A percentile compares a stretch with the other conserved stretches of the same genome.
Conservation (phyloP, 1,140 invertebrate species). For the Drosophila ambigua region DNA sequence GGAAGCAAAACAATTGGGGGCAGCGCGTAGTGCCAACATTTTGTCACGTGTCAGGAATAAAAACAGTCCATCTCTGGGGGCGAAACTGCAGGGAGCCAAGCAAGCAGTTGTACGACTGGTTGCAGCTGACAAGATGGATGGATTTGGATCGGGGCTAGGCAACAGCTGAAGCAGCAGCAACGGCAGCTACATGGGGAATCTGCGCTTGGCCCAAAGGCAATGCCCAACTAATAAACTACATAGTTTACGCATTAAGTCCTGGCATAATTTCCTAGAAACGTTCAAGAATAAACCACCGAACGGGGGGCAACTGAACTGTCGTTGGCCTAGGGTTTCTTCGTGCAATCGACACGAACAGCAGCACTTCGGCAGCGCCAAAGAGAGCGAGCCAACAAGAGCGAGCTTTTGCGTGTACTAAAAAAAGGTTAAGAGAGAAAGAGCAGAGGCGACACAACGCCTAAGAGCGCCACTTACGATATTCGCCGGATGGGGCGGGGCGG, state of each 20-base stretch:
- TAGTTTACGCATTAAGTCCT: slow-evolving; percentile 66
- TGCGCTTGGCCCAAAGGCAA: slow-evolving; percentile 30
- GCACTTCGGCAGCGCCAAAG: neutral
- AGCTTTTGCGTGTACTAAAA: slow-evolving; percentile 68
- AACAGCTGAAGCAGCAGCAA: neutral
- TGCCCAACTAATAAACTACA: slow-evolving; percentile 61
- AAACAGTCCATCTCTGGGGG: slow-evolving; percentile 42
- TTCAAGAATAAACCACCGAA: slow-evolving; percentile 29
- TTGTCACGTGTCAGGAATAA: slow-evolving; percentile 66
- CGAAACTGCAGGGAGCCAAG: neutral
- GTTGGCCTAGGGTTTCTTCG: slow-evolving; percentile 45
- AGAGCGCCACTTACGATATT: slow-evolving; percentile 65
- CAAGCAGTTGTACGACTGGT: neutral
- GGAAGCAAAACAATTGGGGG: slow-evolving; percentile 17
- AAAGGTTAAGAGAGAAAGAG: slow-evolving; percentile 30
- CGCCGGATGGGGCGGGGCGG: neutral
- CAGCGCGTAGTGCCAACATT: slow-evolving; percentile 13
- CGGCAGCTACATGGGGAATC: slow-evolving; percentile 20
- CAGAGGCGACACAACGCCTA: neutral
- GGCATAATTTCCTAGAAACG: slow-evolving; percentile 54
- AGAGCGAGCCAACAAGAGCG: slow-evolving; percentile 2
- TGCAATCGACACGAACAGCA: neutral
- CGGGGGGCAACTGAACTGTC: slow-evolving; percentile 64
- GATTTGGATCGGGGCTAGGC: neutral
- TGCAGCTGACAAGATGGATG: slow-evolving; percentile 40